phyloP scores from a whole-genome alignment of 2,888 invertebrate species.

The Hecatera dysodea region DNA sequence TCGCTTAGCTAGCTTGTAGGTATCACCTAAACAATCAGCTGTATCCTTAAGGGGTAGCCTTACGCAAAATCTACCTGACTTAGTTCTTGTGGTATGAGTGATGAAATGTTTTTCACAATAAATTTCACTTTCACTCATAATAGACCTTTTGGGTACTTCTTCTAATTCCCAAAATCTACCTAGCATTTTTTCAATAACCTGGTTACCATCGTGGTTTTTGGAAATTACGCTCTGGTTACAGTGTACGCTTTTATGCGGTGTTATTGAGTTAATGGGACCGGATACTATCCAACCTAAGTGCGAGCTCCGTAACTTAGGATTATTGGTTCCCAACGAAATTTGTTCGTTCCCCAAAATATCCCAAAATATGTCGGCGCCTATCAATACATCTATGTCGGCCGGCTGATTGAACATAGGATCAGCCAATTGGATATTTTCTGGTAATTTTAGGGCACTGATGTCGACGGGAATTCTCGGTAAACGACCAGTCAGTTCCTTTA shows the following conservation, averaged over 20 bases:
- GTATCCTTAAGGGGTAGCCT: conserved; percentile 30
- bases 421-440: conserved; percentile 23
- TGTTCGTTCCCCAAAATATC: conserved; percentile 26
- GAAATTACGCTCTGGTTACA: conserved; percentile 30
- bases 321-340: conserved; percentile 5
- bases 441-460: conserved; percentile 6
- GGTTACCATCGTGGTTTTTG: conserved; percentile 11
- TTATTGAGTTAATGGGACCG: neutral
- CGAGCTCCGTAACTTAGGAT: conserved; percentile 9
- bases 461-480: conserved; percentile 23
- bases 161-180: conserved; percentile 37
- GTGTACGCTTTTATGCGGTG: neutral
- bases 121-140: conserved; percentile 12
- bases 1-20: conserved; percentile 53
- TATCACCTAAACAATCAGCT: conserved; percentile 57
- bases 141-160: conserved; percentile 6
- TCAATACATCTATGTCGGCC: conserved; percentile 5
- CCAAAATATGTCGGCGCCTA: conserved; percentile 19
- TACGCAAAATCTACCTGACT: conserved; percentile 55
- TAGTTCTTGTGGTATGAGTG: conserved; percentile 34
- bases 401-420: conserved; percentile 38
- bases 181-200: conserved; percentile 11
- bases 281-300: conserved; percentile 36
- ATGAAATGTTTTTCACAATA: conserved; percentile 57
- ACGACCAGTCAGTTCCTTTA: conserved; percentile 41